phyloP scores from a whole-genome alignment of 1,140 invertebrate genomes.

The Ceratosolen fusciceps region DNA sequence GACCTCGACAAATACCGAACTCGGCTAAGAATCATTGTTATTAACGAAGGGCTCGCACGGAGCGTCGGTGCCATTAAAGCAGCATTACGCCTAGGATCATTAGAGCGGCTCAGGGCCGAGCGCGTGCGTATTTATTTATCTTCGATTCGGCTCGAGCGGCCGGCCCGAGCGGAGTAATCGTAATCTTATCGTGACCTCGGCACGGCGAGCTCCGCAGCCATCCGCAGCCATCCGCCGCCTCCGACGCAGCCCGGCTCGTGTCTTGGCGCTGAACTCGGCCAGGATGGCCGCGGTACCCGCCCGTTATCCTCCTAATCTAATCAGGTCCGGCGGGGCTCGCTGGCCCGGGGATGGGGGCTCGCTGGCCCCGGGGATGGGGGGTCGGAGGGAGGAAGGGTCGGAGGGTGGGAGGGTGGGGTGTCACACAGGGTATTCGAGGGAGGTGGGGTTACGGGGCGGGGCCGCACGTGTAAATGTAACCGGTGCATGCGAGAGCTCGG shows the following conservation, averaged over 20 bases:
- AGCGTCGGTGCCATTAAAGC: background rate
- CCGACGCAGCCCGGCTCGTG: background rate
- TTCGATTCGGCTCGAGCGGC: background rate
- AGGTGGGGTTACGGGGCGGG: background rate
- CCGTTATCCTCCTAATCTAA: conserved; percentile 7
- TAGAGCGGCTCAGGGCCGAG: background rate
- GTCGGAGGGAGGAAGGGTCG: no score
- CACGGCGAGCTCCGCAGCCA: no score
- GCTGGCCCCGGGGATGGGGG: background rate
- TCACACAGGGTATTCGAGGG: background rate
- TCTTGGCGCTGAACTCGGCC: background rate
- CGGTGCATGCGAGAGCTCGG: conserved; percentile 54
- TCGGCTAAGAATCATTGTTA: background rate
- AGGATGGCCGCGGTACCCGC: no score
- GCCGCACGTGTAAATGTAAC: conserved; percentile 42
- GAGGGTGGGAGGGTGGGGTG: background rate
- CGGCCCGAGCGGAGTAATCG: background rate
- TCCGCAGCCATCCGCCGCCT: background rate
- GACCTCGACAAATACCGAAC: background rate
- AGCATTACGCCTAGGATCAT: background rate
- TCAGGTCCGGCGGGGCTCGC: no score
- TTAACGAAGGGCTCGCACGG: background rate
- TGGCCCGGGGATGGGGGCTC: background rate
- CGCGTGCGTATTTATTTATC: background rate
- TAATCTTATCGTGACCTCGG: background rate